These are phyloP conservation scores for Sorex maritimensis DNA, from an alignment of 2,797 vertebrate genomes.

Conservation along the genomic window DNA sequence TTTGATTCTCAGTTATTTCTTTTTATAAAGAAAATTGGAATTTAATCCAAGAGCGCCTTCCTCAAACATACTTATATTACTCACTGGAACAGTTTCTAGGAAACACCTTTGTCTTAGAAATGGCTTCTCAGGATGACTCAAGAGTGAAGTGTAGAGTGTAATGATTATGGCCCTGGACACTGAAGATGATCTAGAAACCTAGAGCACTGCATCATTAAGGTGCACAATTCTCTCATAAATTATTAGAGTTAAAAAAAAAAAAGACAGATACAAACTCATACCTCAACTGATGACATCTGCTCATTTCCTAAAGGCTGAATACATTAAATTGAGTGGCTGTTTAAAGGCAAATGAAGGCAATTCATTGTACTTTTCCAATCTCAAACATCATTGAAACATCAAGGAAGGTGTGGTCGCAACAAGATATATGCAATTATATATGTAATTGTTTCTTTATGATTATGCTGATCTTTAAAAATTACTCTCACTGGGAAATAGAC, in stretches of 20 bases:
- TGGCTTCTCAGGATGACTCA: too few species aligned
- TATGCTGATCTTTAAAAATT: conserved; percentile 4
- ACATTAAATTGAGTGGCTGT: neutral
- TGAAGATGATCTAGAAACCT: neutral
- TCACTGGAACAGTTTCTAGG: neutral
- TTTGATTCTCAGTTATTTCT: neutral
- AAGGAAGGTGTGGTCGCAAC: neutral
- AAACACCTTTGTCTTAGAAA: neutral
- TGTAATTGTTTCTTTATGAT: neutral
- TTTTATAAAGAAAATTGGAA: neutral
- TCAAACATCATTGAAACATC: neutral
- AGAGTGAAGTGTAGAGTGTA: too few species aligned
- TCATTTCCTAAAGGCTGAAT: conserved; percentile 3
- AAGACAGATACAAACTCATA: neutral
- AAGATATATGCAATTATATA: neutral
- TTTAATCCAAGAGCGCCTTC: neutral
- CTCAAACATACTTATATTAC: neutral
- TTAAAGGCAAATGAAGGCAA: neutral
- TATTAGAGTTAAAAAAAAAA: neutral
- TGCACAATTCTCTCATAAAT: neutral
- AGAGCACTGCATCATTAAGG: neutral
- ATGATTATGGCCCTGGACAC: neutral
- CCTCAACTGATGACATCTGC: conserved; percentile 2
- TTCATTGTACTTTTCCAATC: too few species aligned
- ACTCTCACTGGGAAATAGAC: neutral